phyloP scores from a whole-genome alignment of 2,797 vertebrate species.

The Sitta carolinensis region DNA sequence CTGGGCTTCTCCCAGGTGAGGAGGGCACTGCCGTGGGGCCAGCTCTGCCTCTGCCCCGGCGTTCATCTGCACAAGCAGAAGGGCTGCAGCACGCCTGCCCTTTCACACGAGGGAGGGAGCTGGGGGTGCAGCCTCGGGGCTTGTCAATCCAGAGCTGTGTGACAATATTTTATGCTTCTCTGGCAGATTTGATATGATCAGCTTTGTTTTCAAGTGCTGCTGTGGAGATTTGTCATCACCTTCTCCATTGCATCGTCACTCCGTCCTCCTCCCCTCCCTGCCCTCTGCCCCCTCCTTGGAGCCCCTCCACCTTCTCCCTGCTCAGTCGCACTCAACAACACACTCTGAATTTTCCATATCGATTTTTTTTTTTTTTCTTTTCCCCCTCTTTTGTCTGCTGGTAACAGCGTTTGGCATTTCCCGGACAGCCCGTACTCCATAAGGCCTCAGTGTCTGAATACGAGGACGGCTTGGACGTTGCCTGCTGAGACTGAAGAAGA shows the following conservation, averaged over 20 bases:
- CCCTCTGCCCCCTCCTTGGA: background rate
- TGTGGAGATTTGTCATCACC: background rate
- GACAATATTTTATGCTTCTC: background rate
- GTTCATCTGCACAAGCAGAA: fast-evolving
- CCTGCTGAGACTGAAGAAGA: slow-evolving; percentile 78
- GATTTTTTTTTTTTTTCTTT: slow-evolving; percentile 5
- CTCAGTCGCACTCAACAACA: background rate
- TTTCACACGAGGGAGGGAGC: background rate
- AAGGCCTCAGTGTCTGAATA: slow-evolving; percentile 72
- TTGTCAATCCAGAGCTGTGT: background rate
- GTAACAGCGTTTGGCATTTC: slow-evolving; percentile 71
- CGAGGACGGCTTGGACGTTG: slow-evolving; percentile 71
- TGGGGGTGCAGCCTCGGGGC: background rate
- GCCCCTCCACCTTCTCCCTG: slow-evolving; percentile 2
- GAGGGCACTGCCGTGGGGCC: background rate
- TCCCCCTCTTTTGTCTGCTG: slow-evolving; percentile 60
- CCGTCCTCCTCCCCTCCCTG: background rate
- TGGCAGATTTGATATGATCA: background rate
- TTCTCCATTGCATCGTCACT: background rate
- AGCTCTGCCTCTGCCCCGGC: fast-evolving
- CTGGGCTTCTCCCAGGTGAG: background rate
- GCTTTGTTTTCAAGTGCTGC: background rate
- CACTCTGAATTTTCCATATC: slow-evolving; percentile 52
- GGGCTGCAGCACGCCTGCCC: background rate
- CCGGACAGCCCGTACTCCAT: slow-evolving; percentile 70